Base-by-base conservation (phyloP, 2,113 vertebrate genomes). In the Mobula birostris region DNA sequence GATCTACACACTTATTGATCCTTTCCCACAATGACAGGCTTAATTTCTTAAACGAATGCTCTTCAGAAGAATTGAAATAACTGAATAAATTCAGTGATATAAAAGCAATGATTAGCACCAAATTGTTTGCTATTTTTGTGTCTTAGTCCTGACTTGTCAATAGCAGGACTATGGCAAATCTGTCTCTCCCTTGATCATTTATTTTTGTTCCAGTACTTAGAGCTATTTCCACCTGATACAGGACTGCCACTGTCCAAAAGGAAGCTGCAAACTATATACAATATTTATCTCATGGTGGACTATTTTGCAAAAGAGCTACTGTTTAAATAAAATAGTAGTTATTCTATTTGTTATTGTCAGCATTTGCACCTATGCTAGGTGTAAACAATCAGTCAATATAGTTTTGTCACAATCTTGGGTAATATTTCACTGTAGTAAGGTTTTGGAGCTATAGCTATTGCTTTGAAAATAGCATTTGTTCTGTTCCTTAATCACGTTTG, bases 401-500 rank as follows among this genome's bases (percentile, higher is more conserved):
- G 61, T 48, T 36, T 0, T 11, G 2, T 0, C 32, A 0, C 76
- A 21, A 58, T 29, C 19, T 17, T 48, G 27, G 27, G 48, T 88
- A 94, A 74, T 2, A 24, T 1, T 1, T 29, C 40, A 79, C 11
- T 36, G 74, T 80, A 36, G 32, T 94, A 72, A 58, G 6, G 24
- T 94, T 90, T 0, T 4, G 27, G 36, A 27, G 61, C 87, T 94
- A 56, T 94, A 32, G 56, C 88, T 94, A 95, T 94, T 94, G 92
- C 79, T n/a, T 94, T 14, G 92, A 48, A 77, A 78, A 17, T 48
- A 21, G 27, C 76, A 85, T 61, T 9, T 36, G 1, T 76, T 72
- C 14, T 66, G 40, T 82, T 70, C 15, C 58, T 40, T 94, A 7
- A 94, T 85, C 87, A 58, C 2, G 8, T 48, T 40, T n/a, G 40